Conservation (phyloP, 2,113 vertebrate genomes). For the Datnioides undecimradiatus region DNA sequence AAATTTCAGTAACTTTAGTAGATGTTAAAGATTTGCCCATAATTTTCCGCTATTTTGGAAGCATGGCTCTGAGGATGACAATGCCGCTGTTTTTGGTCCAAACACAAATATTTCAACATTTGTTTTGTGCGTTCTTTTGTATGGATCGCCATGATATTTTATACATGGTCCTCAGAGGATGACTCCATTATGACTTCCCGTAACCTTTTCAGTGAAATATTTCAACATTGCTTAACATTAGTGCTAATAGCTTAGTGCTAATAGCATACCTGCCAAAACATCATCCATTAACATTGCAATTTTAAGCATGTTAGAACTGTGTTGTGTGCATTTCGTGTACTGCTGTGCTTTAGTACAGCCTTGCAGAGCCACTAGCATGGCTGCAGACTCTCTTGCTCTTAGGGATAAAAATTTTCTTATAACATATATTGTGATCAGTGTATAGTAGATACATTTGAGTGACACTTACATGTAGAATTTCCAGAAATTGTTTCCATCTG, state of each 20-base stretch:
- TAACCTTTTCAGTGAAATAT: not conserved
- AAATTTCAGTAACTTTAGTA: not conserved
- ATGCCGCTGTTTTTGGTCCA: not conserved
- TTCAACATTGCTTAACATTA: too few relatives aligned
- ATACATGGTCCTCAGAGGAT: not conserved
- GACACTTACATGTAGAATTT: not conserved
- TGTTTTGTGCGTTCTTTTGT: too few relatives aligned
- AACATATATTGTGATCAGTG: not conserved
- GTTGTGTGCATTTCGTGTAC: too few relatives aligned
- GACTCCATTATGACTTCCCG: not conserved
- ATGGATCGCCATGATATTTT: not conserved
- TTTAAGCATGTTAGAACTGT: too few relatives aligned
- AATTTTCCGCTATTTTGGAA: not conserved
- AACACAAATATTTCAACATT: not conserved
- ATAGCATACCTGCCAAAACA: too few relatives aligned
- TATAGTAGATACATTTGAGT: slow-evolving; percentile 1
- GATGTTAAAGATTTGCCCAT: not conserved
- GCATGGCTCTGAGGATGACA: not conserved
- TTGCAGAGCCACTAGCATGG: not conserved
- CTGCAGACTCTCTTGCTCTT: not conserved
- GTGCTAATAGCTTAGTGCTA: too few relatives aligned
- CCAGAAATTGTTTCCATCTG: not conserved
- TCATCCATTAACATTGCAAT: too few relatives aligned
- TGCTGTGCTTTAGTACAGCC: too few relatives aligned
- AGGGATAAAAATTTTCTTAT: not conserved